Percentiles rank a stretch among this genome's conserved stretches.
Conservation (phyloP, 2,888 invertebrate genomes). For the Leptinotarsa juncta region DNA sequence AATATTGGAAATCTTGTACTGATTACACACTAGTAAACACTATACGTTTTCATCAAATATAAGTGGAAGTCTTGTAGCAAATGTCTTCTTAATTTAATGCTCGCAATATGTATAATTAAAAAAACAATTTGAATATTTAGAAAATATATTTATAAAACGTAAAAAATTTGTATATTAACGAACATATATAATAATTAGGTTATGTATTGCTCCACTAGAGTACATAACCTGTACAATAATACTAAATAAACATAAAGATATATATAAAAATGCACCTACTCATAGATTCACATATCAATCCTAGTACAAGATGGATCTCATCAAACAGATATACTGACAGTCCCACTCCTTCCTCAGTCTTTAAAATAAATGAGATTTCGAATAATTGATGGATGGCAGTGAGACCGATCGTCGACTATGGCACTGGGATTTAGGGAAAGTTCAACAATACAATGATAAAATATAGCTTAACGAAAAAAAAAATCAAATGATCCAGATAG, state of each 20-base stretch:
- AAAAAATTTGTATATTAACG: conserved; percentile 4
- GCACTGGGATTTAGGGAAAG: neutral
- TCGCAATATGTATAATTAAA: too few species aligned
- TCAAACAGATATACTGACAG: neutral
- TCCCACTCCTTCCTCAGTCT: neutral
- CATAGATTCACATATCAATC: too few species aligned
- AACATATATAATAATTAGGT: neutral
- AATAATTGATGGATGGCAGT: neutral
- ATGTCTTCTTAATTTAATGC: too few species aligned
- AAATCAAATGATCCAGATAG: neutral
- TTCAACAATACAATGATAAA: neutral
- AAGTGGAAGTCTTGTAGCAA: too few species aligned
- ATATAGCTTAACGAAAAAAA: neutral
- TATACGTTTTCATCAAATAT: too few species aligned
- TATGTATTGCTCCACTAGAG: neutral
- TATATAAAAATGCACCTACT: neutral
- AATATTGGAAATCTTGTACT: too few species aligned
- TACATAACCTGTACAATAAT: conserved; percentile 5
- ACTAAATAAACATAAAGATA: conserved; percentile 3
- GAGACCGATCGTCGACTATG: neutral
- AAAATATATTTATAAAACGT: conserved; percentile 6
- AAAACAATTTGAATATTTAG: neutral
- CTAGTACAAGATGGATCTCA: neutral
- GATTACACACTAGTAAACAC: too few species aligned
- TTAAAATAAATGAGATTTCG: neutral